Evolutionary conservation across 37 sponge, comb jelly and placozoan genomes (phyloP).

Genomic region (Haliclona indistincta): DNA sequence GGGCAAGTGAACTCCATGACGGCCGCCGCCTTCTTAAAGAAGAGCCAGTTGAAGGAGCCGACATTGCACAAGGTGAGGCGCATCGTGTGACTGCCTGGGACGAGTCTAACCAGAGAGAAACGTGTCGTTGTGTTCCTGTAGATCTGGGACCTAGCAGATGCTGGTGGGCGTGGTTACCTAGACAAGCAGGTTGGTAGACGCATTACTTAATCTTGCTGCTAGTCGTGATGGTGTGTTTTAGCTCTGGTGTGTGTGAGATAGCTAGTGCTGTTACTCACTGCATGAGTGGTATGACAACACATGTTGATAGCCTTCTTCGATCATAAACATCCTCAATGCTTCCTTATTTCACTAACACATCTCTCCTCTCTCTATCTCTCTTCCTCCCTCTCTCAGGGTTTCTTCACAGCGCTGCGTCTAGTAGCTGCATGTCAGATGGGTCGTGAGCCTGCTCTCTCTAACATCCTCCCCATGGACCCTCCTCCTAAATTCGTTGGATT

Average conservation of each 20-base stretch:
- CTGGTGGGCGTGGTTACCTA: conserved; percentile 58
- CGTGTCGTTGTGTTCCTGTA: conserved; percentile 8
- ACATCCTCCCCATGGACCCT: conserved; percentile 51
- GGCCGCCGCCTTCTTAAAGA: conserved; percentile 75
- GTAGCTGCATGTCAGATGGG: conserved; percentile 75
- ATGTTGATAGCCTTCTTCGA: no score
- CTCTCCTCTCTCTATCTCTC: background rate
- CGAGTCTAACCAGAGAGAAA: no score
- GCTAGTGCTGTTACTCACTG: background rate
- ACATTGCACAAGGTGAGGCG: conserved; percentile 60
- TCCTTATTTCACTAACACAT: background rate
- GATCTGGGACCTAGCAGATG: conserved; percentile 82
- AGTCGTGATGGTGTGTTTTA: background rate
- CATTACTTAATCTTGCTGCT: background rate
- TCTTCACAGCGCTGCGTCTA: conserved; percentile 59
- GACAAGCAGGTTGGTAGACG: conserved; percentile 64
- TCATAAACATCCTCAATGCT: no score
- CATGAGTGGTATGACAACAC: background rate
- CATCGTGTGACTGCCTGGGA: background rate
- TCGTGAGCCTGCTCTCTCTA: conserved; percentile 55
- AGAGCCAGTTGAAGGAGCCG: conserved; percentile 67
- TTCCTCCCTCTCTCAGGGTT: conserved; percentile 15
- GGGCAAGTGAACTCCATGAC: conserved; percentile 55
- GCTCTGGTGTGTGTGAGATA: background rate
- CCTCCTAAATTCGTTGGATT: conserved; percentile 49